Base-by-base conservation (phyloP, 1,140 invertebrate species). In the Riptortus pedestris region DNA sequence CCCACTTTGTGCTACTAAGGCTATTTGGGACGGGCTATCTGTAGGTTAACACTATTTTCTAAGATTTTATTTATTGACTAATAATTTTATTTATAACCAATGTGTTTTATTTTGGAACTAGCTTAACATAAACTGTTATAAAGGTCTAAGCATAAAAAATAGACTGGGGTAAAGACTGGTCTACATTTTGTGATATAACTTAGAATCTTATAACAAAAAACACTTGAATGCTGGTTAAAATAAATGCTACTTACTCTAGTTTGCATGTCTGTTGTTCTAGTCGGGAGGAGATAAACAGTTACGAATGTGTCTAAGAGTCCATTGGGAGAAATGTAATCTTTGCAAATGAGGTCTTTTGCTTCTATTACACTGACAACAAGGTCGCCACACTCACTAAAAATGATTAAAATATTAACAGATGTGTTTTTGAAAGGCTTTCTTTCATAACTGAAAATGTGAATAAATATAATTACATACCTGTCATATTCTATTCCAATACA, bases 401-500 rank as follows among this genome's bases (percentile, higher is more conserved):
- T 58, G 33, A 14, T 45, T 45, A 16, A 57, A 26, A 26, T 57
- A 57, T 9, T 24, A 9, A 57, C 5, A 57, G 26, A 11, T 3
- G 12, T 38, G 31, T 38, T 14, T 7, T 14, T 38, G 31, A 38
- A 7, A 38, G 31, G 31, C 31, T 38, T 38, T 38, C 14, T 5
- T 38, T 38, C 14, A 5, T 38, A 38, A 38, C 5, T 38, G 14
- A 38, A 38, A 5, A 38, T 38, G 5, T 38, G 31, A 38, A 5
- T 7, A 5, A 14, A 14, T 5, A 38, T 38, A 7, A 38, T 7
- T 38, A 38, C 31, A 5, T 70, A 86, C 83, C 81, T 85, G 71
- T 90, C 88, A 69, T 87, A 86, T 71, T 90, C 85, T 28, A 90
- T 75, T 1, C 85, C 86, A 64, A 90, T 79, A 72, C 87, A 87